Conservation (phyloP, 2,888 invertebrate genomes). For the Cephus rjabovi region DNA sequence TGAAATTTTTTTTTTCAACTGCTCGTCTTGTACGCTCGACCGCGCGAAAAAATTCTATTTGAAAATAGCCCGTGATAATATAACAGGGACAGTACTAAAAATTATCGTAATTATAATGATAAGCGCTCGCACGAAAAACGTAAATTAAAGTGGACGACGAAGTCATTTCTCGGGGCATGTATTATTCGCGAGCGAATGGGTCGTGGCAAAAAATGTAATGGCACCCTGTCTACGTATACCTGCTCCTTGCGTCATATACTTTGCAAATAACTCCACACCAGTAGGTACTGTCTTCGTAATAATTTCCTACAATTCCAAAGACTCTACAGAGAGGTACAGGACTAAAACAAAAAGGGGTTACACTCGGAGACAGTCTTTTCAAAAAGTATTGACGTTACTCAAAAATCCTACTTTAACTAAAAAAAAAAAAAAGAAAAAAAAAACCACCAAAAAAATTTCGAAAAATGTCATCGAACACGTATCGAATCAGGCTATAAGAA, state of each 20-base stretch:
- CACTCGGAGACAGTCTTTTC: not conserved
- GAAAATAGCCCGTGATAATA: not conserved
- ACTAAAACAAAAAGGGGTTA: not conserved
- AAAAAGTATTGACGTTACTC: not conserved
- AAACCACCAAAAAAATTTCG: not conserved
- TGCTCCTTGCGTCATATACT: not conserved
- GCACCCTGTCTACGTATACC: not conserved
- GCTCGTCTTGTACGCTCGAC: not conserved
- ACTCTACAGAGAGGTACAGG: not conserved
- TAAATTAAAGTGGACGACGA: not conserved
- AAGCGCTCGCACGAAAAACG: not conserved
- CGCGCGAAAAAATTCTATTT: not conserved
- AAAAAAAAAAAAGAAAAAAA: too few relatives aligned
- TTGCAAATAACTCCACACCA: not conserved
- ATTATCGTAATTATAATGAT: not conserved
- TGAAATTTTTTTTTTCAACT: too few relatives aligned
- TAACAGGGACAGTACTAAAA: not conserved
- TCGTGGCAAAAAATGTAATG: not conserved
- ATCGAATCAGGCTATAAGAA: too few relatives aligned
- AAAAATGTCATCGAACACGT: not conserved
- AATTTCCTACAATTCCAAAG: not conserved
- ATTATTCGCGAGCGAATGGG: not conserved
- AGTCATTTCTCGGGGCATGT: not conserved
- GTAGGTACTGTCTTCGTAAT: not conserved
- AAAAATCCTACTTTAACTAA: not conserved